Percentiles rank a stretch among this genome's conserved stretches.
Conservation (phyloP, 2,888 invertebrate species). For the Napeogenes sylphis region DNA sequence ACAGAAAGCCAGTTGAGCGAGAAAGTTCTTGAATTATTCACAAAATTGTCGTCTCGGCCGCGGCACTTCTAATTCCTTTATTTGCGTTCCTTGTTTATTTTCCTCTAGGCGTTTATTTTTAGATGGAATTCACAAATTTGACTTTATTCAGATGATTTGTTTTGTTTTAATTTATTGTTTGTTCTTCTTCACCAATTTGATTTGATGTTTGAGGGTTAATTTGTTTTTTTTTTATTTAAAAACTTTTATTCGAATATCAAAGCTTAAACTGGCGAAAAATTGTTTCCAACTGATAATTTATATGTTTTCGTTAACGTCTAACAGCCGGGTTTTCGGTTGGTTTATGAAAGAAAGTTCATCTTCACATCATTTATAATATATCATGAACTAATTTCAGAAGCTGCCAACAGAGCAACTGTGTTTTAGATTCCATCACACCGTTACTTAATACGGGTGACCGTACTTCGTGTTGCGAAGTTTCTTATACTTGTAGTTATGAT, state of each 20-base stretch:
- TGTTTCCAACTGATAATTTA: no score
- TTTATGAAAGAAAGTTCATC: no score
- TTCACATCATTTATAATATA: neutral
- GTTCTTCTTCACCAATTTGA: neutral
- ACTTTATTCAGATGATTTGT: slow-evolving; percentile 17
- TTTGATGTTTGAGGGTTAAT: neutral
- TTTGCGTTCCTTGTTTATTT: slow-evolving; percentile 22
- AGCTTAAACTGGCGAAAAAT: no score
- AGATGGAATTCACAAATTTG: slow-evolving; percentile 13
- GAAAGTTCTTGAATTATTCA: slow-evolving; percentile 29
- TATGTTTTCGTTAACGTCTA: no score
- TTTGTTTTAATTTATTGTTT: slow-evolving; percentile 11
- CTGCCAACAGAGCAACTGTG: neutral
- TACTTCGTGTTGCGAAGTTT: slow-evolving; percentile 23
- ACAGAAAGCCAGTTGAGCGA: slow-evolving; percentile 20
- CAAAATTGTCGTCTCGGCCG: slow-evolving; percentile 25
- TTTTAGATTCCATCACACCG: slow-evolving; percentile 17
- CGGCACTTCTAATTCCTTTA: slow-evolving; percentile 26
- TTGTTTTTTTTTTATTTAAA: neutral
- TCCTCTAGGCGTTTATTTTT: slow-evolving; percentile 19
- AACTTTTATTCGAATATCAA: no score
- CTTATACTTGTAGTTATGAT: slow-evolving; percentile 15
- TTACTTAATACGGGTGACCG: slow-evolving; percentile 24
- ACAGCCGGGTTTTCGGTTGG: no score
- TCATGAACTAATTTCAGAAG: slow-evolving; percentile 1